These are phyloP conservation scores for Machaerirhynchus nigripectus DNA, from an alignment of 2,113 vertebrate species.

Conservation along the genomic window DNA sequence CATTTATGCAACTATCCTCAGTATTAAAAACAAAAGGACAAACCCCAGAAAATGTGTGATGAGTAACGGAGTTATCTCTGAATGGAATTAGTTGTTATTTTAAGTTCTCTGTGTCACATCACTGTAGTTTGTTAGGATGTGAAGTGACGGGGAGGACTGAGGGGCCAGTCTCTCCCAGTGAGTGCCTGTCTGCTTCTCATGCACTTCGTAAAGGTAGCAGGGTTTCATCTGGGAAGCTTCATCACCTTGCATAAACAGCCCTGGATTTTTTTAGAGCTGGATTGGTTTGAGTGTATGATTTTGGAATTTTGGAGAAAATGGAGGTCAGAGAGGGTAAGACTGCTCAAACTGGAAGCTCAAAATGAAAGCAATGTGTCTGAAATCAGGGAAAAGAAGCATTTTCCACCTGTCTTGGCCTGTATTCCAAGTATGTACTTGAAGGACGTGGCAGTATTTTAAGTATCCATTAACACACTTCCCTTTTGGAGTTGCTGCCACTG, in stretches of 20 bases:
- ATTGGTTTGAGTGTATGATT: neutral
- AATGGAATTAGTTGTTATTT: constrained; percentile 7
- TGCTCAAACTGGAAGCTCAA: neutral
- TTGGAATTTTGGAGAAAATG: neutral
- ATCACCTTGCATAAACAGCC: neutral
- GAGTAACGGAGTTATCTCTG: neutral
- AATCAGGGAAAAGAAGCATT: neutral
- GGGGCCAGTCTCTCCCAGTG: neutral
- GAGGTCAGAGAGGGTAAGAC: neutral
- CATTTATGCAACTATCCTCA: neutral
- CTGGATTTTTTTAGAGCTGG: neutral
- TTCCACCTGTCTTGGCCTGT: neutral
- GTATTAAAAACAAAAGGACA: neutral
- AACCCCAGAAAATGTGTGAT: neutral
- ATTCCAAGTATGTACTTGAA: neutral
- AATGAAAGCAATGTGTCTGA: neutral
- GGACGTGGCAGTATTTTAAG: neutral
- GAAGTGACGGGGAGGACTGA: neutral
- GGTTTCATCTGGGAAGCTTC: neutral
- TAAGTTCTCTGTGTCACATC: neutral
- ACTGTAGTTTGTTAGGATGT: neutral
- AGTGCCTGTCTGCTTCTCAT: neutral
- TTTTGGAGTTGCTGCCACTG: neutral
- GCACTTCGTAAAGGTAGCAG: neutral
- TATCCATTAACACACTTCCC: neutral